Conservation (phyloP, 2,888 invertebrate genomes). For the Ditula angustiorana region DNA sequence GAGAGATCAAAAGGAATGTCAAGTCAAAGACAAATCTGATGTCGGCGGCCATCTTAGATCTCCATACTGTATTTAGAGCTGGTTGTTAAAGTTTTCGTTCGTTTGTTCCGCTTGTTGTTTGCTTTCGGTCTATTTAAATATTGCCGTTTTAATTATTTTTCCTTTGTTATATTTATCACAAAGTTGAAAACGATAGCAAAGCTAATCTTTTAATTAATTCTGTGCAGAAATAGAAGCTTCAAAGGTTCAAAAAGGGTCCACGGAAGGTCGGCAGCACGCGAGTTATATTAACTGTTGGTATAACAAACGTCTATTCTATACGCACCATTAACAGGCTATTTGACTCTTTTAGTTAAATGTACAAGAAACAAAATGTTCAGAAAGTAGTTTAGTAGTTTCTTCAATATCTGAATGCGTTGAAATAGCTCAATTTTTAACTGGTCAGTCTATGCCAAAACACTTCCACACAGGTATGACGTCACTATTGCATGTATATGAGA, state of each 20-base stretch:
- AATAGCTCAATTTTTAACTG: too few relatives aligned
- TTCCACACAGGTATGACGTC: too few relatives aligned
- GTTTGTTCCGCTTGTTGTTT: too few relatives aligned
- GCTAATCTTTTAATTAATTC: background rate
- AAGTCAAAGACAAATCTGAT: constrained; percentile 10
- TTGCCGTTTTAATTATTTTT: background rate
- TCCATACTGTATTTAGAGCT: constrained; percentile 1
- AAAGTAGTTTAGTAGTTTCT: too few relatives aligned
- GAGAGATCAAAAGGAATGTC: constrained; percentile 16
- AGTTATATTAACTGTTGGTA: background rate
- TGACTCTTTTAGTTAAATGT: too few relatives aligned
- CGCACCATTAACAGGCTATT: too few relatives aligned
- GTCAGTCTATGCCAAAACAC: too few relatives aligned
- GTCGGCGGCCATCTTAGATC: constrained; percentile 6
- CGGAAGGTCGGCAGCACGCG: background rate
- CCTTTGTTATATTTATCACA: background rate
- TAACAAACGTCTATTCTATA: too few relatives aligned
- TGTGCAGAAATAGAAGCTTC: background rate
- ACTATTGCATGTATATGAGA: too few relatives aligned
- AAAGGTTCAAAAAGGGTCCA: background rate
- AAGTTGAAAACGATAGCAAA: background rate
- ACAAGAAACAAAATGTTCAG: too few relatives aligned
- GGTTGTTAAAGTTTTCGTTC: background rate
- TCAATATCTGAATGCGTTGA: too few relatives aligned
- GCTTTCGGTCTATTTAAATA: background rate